Evolutionary conservation across 2,797 vertebrate genomes (phyloP).

Genomic region (Mionectes olivaceus): DNA sequence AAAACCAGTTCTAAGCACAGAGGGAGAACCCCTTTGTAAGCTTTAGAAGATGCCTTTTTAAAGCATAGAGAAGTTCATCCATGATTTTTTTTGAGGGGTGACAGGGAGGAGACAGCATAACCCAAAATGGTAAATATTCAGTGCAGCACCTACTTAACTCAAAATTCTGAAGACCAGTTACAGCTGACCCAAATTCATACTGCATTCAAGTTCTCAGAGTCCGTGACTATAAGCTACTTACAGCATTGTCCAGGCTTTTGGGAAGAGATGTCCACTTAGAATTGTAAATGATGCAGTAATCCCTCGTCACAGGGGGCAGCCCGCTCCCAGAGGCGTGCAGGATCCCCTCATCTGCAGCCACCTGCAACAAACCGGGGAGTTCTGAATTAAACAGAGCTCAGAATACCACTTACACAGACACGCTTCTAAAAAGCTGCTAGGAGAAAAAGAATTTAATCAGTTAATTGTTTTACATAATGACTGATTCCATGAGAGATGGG

Average conservation of each 20-base stretch:
- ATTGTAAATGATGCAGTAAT: slow-evolving; percentile 91
- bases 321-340: slow-evolving; percentile 80
- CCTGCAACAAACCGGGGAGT: slow-evolving; percentile 72
- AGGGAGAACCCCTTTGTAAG: background rate
- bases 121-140: background rate
- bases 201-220: background rate
- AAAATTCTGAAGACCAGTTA: background rate
- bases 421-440: background rate
- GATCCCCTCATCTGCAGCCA: slow-evolving; percentile 86
- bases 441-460: background rate
- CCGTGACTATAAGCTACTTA: slow-evolving; percentile 76
- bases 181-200: background rate
- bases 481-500: background rate
- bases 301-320: slow-evolving; percentile 48
- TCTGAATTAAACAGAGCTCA: background rate
- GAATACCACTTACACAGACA: background rate
- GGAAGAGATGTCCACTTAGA: slow-evolving; percentile 83
- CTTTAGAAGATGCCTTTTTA: background rate
- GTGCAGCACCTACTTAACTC: background rate
- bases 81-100: background rate
- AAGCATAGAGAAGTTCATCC: background rate
- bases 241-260: slow-evolving; percentile 80
- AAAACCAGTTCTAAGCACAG: background rate
- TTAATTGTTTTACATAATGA: background rate
- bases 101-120: rapidly evolving